phyloP scores from a whole-genome alignment of 2,797 vertebrate genomes.

The Gorsachius magnificus region DNA sequence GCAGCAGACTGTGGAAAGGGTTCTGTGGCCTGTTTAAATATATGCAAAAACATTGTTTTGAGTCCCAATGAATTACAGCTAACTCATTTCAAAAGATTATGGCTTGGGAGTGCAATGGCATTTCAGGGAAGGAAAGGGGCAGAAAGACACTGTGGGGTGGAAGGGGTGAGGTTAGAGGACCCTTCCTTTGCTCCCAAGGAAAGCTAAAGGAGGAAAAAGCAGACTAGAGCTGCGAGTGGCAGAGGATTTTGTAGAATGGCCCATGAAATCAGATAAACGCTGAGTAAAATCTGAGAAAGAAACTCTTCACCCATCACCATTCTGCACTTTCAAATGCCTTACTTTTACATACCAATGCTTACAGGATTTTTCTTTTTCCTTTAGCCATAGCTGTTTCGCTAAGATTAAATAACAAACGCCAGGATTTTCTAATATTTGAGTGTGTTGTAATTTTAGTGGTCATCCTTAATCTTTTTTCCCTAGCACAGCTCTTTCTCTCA shows the following conservation, averaged over 20 bases:
- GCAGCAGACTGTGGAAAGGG: not conserved
- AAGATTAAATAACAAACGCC: slow-evolving; percentile 54
- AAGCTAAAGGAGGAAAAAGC: not conserved
- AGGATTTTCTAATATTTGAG: slow-evolving; percentile 45
- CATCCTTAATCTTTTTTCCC: slow-evolving; percentile 55
- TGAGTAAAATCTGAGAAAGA: not conserved
- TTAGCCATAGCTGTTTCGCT: not conserved
- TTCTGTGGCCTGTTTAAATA: not conserved
- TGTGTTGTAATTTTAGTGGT: slow-evolving; percentile 46
- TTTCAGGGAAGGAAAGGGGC: not conserved
- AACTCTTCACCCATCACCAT: not conserved
- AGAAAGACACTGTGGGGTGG: not conserved
- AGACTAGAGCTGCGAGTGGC: not conserved
- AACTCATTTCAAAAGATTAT: not conserved
- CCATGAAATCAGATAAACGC: not conserved
- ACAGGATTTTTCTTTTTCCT: slow-evolving; percentile 16
- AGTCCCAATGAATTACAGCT: not conserved
- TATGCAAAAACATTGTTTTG: not conserved
- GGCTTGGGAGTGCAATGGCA: not conserved
- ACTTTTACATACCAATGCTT: not conserved
- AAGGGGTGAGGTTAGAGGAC: not conserved
- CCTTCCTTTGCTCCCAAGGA: not conserved
- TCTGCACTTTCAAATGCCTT: not conserved
- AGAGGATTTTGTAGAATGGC: not conserved
- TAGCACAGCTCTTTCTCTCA: slow-evolving; percentile 47